These are phyloP conservation scores for Antheraea mylitta DNA, from an alignment of 1,140 invertebrate genomes.

Conservation along the genomic window DNA sequence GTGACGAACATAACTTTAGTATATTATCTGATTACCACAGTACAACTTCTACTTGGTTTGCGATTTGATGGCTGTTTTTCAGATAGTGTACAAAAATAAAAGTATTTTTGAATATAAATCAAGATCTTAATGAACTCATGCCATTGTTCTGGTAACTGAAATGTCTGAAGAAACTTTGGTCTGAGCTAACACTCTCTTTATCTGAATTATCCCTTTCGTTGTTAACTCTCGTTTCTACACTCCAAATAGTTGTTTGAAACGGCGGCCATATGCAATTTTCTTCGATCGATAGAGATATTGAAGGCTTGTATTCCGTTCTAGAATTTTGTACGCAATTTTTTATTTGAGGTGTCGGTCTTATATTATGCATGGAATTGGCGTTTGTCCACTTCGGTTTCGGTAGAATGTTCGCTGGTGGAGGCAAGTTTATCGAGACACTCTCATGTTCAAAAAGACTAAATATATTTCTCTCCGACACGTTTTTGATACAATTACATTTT, in stretches of 20 bases:
- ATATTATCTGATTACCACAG: no score
- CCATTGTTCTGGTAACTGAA: constrained; percentile 9
- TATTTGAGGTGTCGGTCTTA: neutral
- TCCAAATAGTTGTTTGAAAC: constrained; percentile 16
- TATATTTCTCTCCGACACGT: neutral
- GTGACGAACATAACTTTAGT: no score
- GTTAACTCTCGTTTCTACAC: neutral
- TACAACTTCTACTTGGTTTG: no score
- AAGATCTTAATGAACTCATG: neutral
- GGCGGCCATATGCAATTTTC: constrained; percentile 16
- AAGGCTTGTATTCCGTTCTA: neutral
- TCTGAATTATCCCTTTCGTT: neutral
- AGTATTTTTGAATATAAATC: neutral
- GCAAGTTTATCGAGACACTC: neutral
- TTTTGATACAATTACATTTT: constrained; percentile 24
- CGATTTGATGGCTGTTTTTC: no score
- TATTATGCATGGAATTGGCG: neutral
- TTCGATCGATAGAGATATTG: neutral
- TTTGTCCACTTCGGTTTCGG: neutral
- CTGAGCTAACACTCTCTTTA: constrained; percentile 10
- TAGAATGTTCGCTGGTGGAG: constrained; percentile 11
- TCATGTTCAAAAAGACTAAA: neutral
- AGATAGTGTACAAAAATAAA: no score
- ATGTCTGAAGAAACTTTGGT: constrained; percentile 31
- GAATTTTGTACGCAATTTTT: neutral